A percentile compares a stretch with the other conserved stretches of the same genome.
phyloP scores from a whole-genome alignment of 2,888 invertebrate species.

The Tiphia femorata region DNA sequence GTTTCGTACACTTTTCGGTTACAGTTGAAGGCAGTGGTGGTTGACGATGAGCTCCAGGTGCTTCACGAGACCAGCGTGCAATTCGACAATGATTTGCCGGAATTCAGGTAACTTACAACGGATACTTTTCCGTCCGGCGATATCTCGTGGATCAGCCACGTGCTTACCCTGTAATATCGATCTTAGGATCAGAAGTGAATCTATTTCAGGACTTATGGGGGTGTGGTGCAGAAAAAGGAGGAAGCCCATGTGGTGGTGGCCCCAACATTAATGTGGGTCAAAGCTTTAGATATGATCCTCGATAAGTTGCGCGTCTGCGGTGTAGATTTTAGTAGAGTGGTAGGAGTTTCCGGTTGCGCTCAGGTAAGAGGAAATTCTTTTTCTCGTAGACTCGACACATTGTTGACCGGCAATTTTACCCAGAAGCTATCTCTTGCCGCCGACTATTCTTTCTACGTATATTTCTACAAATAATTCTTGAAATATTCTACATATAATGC shows the following conservation, averaged over 20 bases:
- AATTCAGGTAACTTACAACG: slow-evolving; percentile 79
- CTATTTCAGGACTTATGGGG: slow-evolving; percentile 73
- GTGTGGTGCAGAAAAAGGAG: slow-evolving; percentile 72
- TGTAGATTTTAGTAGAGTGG: slow-evolving; percentile 86
- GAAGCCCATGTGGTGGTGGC: slow-evolving; percentile 76
- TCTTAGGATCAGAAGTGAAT: not conserved
- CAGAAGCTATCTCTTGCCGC: too few relatives aligned
- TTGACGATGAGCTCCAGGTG: slow-evolving; percentile 80
- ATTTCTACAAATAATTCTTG: not conserved
- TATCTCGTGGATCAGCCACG: not conserved
- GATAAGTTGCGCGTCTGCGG: slow-evolving; percentile 85
- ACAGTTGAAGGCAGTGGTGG: slow-evolving; percentile 90
- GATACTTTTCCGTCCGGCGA: not conserved
- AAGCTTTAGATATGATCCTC: slow-evolving; percentile 92
- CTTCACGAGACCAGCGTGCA: slow-evolving; percentile 86
- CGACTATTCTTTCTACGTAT: too few relatives aligned
- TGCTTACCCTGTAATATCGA: not conserved
- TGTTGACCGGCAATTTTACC: too few relatives aligned
- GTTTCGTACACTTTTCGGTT: too few relatives aligned
- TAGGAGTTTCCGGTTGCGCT: slow-evolving; percentile 89
- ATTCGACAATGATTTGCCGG: slow-evolving; percentile 94
- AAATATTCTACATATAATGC: too few relatives aligned
- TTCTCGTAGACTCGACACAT: not conserved
- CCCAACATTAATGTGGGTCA: slow-evolving; percentile 95
- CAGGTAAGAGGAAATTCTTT: slow-evolving; percentile 86